Percentiles rank a stretch among this genome's conserved stretches.
Conservation (phyloP, 2,797 vertebrate genomes). For the Pygocentrus nattereri region DNA sequence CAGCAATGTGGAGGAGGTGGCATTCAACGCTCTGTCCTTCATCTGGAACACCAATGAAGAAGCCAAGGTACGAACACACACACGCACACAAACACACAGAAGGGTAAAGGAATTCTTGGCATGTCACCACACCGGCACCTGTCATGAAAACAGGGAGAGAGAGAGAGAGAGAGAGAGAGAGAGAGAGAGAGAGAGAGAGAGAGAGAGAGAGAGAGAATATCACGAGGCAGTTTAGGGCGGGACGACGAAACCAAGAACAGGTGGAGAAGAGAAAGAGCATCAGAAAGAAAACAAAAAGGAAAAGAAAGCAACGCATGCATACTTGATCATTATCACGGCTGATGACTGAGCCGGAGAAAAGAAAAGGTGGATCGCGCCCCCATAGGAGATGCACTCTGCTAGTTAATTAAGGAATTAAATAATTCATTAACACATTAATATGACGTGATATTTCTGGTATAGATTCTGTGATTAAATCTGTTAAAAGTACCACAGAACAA, state of each 20-base stretch:
- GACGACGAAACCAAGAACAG: constrained; percentile 60
- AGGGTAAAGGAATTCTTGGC: constrained; percentile 81
- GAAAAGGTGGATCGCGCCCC: background rate
- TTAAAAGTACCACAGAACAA: no score
- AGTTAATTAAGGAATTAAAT: no score
- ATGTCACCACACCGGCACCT: constrained; percentile 79
- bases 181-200: constrained; percentile 38
- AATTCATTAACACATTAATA: background rate
- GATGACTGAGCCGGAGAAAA: background rate
- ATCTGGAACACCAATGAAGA: constrained; percentile 94
- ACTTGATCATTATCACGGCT: constrained; percentile 26
- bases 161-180: constrained; percentile 36
- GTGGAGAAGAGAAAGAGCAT: constrained; percentile 43
- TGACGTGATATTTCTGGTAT: no score
- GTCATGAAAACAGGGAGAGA: constrained; percentile 71
- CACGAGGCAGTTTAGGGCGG: constrained; percentile 59
- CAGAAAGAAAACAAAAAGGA: constrained; percentile 22
- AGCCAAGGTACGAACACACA: constrained; percentile 87
- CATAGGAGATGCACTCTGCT: background rate
- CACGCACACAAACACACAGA: constrained; percentile 49
- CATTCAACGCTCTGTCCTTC: constrained; percentile 95
- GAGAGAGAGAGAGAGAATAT: constrained; percentile 42
- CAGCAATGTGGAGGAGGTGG: constrained; percentile 92
- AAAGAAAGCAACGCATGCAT: constrained; percentile 29
- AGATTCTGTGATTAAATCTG: no score